Conservation (phyloP, 1,140 invertebrate genomes). For the Rhyacophila brunnea region DNA sequence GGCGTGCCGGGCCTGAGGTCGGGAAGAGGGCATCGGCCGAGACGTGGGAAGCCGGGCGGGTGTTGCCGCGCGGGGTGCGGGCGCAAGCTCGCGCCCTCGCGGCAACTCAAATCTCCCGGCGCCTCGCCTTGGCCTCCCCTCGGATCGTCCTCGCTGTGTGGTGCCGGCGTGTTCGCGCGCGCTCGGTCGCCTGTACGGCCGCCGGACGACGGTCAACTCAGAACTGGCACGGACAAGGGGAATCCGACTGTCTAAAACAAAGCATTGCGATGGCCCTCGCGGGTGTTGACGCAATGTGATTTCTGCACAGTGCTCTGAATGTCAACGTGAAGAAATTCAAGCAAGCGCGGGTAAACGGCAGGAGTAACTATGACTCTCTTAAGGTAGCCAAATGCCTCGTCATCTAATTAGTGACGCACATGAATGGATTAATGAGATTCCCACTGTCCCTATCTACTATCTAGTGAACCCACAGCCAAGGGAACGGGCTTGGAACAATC, state of each 20-base stretch:
- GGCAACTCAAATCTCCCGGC: conserved; percentile 17
- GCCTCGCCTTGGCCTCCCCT: conserved; percentile 24
- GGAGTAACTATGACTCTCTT: conserved; percentile 59
- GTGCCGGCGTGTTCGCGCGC: conserved; percentile 32
- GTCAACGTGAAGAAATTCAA: conserved; percentile 72
- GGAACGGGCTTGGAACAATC: conserved; percentile 66
- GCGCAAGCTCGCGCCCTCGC: conserved; percentile 10
- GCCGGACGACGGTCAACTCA: conserved; percentile 73
- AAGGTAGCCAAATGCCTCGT: conserved; percentile 43
- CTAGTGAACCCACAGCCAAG: conserved; percentile 46
- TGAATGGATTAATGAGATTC: conserved; percentile 48
- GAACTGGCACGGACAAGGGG: conserved; percentile 76
- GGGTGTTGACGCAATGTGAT: conserved; percentile 70
- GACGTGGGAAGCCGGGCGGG: conserved; percentile 41
- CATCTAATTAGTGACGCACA: conserved; percentile 50
- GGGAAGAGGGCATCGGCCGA: conserved; percentile 48
- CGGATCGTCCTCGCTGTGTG: conserved; percentile 24
- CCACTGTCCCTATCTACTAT: conserved; percentile 55
- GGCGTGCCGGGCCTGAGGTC: no score
- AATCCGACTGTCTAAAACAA: conserved; percentile 84
- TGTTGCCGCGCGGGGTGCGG: conserved; percentile 24
- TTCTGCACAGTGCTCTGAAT: conserved; percentile 78
- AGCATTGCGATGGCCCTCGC: conserved; percentile 76
- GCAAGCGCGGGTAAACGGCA: conserved; percentile 63
- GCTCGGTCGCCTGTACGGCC: conserved; percentile 49